Conservation (phyloP, 2,113 vertebrate genomes). For the Riparia riparia region DNA sequence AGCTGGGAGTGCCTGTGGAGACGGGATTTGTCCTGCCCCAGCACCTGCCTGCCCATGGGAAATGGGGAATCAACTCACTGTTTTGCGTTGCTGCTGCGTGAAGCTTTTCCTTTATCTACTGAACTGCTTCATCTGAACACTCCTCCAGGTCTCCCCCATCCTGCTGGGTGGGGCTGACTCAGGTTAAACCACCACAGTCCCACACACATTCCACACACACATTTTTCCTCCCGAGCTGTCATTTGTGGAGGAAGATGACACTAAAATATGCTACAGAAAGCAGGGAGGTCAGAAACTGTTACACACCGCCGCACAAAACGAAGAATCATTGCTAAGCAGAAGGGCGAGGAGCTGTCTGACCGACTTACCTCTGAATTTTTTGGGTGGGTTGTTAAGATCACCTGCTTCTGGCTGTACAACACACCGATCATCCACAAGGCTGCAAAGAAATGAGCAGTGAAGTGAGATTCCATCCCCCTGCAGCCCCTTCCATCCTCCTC, state of each 20-base stretch:
- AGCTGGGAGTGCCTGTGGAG: not conserved
- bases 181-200: not conserved
- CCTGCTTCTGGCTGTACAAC: conserved; percentile 97
- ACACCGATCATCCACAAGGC: conserved; percentile 96
- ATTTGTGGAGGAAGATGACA: not conserved
- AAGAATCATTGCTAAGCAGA: not conserved
- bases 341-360: not conserved
- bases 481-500: not conserved
- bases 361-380: conserved; percentile 95
- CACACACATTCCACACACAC: not conserved
- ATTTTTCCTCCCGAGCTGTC: rapidly evolving
- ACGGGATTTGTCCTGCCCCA: not conserved
- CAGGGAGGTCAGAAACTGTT: rapidly evolving
- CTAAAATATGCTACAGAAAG: not conserved
- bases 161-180: not conserved
- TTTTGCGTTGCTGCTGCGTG: not conserved
- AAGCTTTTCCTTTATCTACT: not conserved
- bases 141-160: not conserved
- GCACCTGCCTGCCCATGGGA: not conserved
- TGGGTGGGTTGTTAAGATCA: conserved; percentile 97
- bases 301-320: rapidly evolving
- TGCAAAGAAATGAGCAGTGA: conserved; percentile 64
- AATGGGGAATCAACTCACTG: not conserved
- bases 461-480: not conserved
- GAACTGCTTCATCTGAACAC: not conserved